Base-by-base conservation (phyloP, 2,113 vertebrate genomes). In the Pagrus major region DNA sequence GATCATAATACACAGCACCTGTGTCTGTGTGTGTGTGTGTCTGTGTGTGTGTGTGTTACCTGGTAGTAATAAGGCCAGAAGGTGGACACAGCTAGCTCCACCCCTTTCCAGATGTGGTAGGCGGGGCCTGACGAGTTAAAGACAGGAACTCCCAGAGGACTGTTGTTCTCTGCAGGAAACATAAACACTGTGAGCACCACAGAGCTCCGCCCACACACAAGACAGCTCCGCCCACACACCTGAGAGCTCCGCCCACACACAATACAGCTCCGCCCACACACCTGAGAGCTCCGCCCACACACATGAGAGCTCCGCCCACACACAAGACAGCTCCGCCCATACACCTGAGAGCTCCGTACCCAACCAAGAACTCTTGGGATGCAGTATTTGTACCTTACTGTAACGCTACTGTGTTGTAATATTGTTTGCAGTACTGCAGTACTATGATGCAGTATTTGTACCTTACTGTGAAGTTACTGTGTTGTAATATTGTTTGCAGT, bases 11-110 rank as follows among this genome's bases (percentile, higher is more conserved):
- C n/a, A n/a, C 67, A 35, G 54, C 31, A 27, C 82, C 82, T 61
- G 63, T 44, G 42, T 51, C 61, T 61, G 20, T 61, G 15, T 39
- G 27, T 67, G 9, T 59, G 15, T 61, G 39, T 64, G 58, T 64
- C 39, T 49, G n/a, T 61, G 23, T 31, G 44, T 41, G 64, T 59
- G 54, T 47, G 51, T 49, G 87, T 68, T 95, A 98, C 98, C 97
- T 99, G 97, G 93, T 99, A 99, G 87, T 96, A 96, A 81, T 96
- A 97, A 10, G 98, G 98, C 98, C 98, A 99, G 93, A 99, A 99
- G 9, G 96, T 99, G 88, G 97, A 98, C 75, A 99, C 96, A 51
- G 98, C 98, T 87, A 99, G 93, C 80, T 99, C 98, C 64, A 97
- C 95, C 85, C 92, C 94, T 81, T 93, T 96, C 98, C 98, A 99